Conservation (phyloP, 2,113 vertebrate genomes). For the Piaya cayana region DNA sequence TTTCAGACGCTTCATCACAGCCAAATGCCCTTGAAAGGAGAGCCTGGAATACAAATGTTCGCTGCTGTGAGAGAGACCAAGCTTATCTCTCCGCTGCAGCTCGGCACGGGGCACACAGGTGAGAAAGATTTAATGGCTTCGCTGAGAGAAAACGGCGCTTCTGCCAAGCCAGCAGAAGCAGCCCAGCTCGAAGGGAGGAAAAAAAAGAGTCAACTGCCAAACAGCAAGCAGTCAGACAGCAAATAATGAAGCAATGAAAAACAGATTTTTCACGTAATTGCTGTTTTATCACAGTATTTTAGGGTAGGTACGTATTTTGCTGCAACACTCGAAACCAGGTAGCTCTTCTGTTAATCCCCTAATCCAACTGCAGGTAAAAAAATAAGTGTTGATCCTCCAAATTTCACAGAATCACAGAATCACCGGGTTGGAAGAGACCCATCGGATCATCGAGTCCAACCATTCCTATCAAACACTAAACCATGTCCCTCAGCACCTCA, state of each 20-base stretch:
- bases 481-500: too few species aligned
- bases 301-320: neutral
- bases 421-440: too few species aligned
- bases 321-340: neutral
- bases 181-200: neutral
- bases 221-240: neutral
- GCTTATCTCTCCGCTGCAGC: constrained; percentile 67
- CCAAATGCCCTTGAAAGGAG: constrained; percentile 61
- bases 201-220: neutral
- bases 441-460: too few species aligned
- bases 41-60: constrained; percentile 35
- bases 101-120: constrained; percentile 58
- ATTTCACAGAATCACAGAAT: too few species aligned
- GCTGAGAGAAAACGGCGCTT: constrained; percentile 16
- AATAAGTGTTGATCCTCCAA: neutral
- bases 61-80: neutral
- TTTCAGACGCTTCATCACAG: constrained; percentile 14
- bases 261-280: neutral
- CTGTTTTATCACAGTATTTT: neutral
- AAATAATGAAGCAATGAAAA: constrained; percentile 20
- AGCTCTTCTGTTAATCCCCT: neutral
- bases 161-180: constrained; percentile 26
- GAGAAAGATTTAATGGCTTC: constrained; percentile 63
- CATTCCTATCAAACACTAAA: too few species aligned
- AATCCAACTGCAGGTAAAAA: neutral